Percentiles rank a stretch among this genome's conserved stretches.
These are phyloP conservation scores for Riptortus pedestris DNA, from an alignment of 1,140 invertebrate genomes.

Conservation along the genomic window DNA sequence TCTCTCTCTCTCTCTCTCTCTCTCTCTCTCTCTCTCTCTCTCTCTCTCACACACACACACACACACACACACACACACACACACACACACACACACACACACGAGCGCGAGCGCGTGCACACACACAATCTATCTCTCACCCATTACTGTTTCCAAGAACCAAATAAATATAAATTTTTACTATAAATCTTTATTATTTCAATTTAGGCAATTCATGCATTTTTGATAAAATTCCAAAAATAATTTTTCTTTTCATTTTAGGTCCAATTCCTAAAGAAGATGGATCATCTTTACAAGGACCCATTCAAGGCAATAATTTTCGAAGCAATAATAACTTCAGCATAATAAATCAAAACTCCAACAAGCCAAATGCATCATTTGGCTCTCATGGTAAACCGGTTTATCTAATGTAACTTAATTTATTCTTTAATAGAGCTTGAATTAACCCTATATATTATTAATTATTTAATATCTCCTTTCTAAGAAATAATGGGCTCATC, in stretches of 20 bases:
- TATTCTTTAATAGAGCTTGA: not conserved
- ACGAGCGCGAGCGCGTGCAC: too few relatives aligned
- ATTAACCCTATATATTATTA: not conserved
- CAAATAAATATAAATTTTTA: too few relatives aligned
- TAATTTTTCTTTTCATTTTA: not conserved
- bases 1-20: too few relatives aligned
- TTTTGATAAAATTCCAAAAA: too few relatives aligned
- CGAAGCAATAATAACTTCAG: slow-evolving; percentile 10
- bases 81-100: too few relatives aligned
- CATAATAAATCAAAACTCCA: slow-evolving; percentile 1
- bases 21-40: too few relatives aligned
- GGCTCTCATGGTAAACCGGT: not conserved
- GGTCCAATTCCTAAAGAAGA: not conserved
- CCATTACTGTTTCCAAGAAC: too few relatives aligned
- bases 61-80: too few relatives aligned
- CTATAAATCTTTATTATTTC: too few relatives aligned
- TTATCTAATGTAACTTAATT: not conserved
- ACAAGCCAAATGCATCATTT: not conserved
- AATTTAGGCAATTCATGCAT: too few relatives aligned
- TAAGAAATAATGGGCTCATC: not conserved
- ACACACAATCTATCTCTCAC: too few relatives aligned
- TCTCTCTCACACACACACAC: too few relatives aligned
- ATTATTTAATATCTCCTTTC: not conserved
- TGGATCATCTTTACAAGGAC: not conserved
- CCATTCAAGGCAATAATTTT: slow-evolving; percentile 4